phyloP scores from a whole-genome alignment of 2,797 vertebrate species.

The Mycteria americana region DNA sequence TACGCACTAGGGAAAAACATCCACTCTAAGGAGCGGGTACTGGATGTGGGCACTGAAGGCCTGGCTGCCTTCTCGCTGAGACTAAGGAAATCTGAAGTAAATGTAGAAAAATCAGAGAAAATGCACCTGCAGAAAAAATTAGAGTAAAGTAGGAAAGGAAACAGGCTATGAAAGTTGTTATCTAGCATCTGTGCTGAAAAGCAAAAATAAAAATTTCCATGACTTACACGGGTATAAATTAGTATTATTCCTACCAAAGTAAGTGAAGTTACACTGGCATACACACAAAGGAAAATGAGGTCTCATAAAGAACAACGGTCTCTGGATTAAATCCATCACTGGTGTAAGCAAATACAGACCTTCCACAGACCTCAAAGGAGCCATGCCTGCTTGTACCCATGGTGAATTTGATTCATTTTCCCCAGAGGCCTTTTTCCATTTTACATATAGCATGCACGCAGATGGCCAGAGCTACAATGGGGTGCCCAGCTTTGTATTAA shows the following conservation, averaged over 20 bases:
- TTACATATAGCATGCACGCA: neutral
- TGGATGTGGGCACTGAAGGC: neutral
- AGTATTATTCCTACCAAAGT: neutral
- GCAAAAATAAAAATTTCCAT: neutral
- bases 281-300: conserved; percentile 16
- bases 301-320: neutral
- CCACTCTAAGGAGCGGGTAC: neutral
- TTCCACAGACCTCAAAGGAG: conserved; percentile 27
- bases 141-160: neutral
- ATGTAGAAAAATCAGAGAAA: neutral
- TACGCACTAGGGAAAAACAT: neutral
- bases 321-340: conserved; percentile 10
- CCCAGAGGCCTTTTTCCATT: conserved; percentile 56
- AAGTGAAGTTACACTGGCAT: neutral
- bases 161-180: neutral
- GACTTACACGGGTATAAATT: neutral
- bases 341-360: conserved; percentile 10
- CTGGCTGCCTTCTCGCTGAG: neutral
- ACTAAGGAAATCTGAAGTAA: neutral
- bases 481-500: neutral
- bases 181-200: neutral
- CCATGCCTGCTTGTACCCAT: neutral
- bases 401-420: conserved; percentile 21
- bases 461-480: neutral
- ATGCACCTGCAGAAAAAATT: neutral